phyloP scores from a whole-genome alignment of 1,140 invertebrate species.

The Himalopsyche phryganea region DNA sequence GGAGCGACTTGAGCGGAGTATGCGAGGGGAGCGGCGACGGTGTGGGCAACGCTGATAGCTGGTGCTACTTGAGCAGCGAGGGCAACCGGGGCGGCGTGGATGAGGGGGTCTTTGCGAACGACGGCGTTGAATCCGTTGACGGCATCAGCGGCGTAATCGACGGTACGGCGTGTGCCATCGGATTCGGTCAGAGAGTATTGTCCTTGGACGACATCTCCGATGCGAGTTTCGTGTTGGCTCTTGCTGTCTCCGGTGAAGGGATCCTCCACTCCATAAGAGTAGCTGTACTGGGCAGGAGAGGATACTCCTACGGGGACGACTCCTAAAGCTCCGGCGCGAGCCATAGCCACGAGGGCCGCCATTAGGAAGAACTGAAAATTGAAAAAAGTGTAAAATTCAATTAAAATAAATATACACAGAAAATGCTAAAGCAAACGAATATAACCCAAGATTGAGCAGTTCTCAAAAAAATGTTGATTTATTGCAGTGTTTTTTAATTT shows the following conservation, averaged over 20 bases:
- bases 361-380: conserved; percentile 40
- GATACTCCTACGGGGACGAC: conserved; percentile 34
- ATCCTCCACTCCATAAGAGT: conserved; percentile 60
- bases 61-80: conserved; percentile 43
- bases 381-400: not conserved
- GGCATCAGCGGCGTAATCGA: conserved; percentile 59
- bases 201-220: conserved; percentile 61
- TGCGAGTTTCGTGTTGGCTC: conserved; percentile 57
- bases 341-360: conserved; percentile 35
- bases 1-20: conserved; percentile 29
- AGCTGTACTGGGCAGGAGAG: conserved; percentile 56
- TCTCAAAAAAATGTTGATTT: too few relatives aligned
- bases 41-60: conserved; percentile 29
- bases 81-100: conserved; percentile 17
- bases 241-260: conserved; percentile 61
- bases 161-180: conserved; percentile 56
- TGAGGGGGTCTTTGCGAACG: conserved; percentile 30
- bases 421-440: too few relatives aligned
- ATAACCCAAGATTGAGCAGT: too few relatives aligned
- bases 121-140: conserved; percentile 51
- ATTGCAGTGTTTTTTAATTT: too few relatives aligned
- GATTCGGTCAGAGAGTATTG: conserved; percentile 57
- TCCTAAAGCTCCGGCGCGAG: conserved; percentile 28
- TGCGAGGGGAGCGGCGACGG: conserved; percentile 55
- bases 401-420: too few relatives aligned